Conservation (phyloP, 1,140 invertebrate species). For the Psix sp. region DNA sequence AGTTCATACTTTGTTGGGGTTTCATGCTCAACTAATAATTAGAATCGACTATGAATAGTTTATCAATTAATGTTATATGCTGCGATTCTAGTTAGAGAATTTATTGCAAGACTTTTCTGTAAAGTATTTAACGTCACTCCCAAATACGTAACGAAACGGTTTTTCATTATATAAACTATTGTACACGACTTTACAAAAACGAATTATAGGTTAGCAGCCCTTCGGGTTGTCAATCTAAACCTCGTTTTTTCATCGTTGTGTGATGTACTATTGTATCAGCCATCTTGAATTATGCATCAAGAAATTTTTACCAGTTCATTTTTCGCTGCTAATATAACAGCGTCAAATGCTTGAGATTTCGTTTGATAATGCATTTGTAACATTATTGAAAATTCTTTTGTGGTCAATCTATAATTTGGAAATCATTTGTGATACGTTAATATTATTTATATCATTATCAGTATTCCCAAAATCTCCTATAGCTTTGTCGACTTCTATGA, state of each 20-base stretch:
- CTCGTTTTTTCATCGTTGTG: too few relatives aligned
- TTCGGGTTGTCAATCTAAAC: too few relatives aligned
- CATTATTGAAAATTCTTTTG: slow-evolving; percentile 47
- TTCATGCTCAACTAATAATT: slow-evolving; percentile 44
- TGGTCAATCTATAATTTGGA: slow-evolving; percentile 54
- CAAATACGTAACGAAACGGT: too few relatives aligned
- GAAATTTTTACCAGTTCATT: slow-evolving; percentile 48
- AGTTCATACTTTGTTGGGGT: slow-evolving; percentile 29
- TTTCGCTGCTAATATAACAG: slow-evolving; percentile 32
- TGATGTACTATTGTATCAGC: slow-evolving; percentile 25
- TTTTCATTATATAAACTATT: too few relatives aligned
- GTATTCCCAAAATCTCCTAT: slow-evolving; percentile 52
- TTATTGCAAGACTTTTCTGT: slow-evolving; percentile 31
- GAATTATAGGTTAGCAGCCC: too few relatives aligned
- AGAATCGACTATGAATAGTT: slow-evolving; percentile 49
- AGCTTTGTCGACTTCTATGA: slow-evolving; percentile 39
- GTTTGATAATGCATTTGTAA: slow-evolving; percentile 9
- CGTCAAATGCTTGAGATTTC: slow-evolving; percentile 1
- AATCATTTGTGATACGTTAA: slow-evolving; percentile 9
- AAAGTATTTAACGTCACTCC: too few relatives aligned
- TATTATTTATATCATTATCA: slow-evolving; percentile 14
- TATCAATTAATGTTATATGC: slow-evolving; percentile 50
- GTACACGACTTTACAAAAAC: too few relatives aligned
- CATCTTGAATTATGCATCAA: slow-evolving; percentile 25
- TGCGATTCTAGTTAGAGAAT: slow-evolving; percentile 49